phyloP scores from a whole-genome alignment of 2,113 vertebrate genomes.

The Cottus gobio region DNA sequence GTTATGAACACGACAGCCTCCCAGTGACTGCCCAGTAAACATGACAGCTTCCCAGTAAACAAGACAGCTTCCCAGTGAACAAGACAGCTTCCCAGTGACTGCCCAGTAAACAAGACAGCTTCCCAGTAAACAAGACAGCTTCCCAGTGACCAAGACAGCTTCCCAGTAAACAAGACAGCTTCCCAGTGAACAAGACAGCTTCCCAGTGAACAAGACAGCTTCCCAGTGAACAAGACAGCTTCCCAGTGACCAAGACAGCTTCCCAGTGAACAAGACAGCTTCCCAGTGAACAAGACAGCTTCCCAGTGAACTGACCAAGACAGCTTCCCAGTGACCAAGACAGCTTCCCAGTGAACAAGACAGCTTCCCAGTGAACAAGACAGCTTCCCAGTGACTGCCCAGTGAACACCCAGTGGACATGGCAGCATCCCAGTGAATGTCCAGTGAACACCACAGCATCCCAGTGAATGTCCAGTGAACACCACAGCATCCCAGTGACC shows the following conservation, averaged over 20 bases:
- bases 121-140: background rate
- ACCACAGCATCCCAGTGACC: background rate
- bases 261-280: constrained; percentile 10
- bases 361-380: background rate
- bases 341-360: background rate
- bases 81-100: background rate
- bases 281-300: constrained; percentile 17
- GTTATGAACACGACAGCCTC: constrained; percentile 21
- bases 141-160: constrained; percentile 6
- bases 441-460: background rate
- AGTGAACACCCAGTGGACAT: constrained; percentile 21
- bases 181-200: background rate
- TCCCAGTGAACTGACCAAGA: background rate
- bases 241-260: constrained; percentile 4
- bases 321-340: background rate
- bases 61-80: background rate
- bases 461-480: background rate
- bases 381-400: background rate
- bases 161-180: constrained; percentile 16
- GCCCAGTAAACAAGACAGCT: background rate
- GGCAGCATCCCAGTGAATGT: background rate
- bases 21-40: background rate
- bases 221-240: background rate
- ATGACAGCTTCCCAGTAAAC: constrained; percentile 25
- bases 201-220: background rate